A percentile compares a stretch with the other conserved stretches of the same genome.
Conservation (phyloP, 2,888 invertebrate species). For the Drosophila sordidapex region DNA sequence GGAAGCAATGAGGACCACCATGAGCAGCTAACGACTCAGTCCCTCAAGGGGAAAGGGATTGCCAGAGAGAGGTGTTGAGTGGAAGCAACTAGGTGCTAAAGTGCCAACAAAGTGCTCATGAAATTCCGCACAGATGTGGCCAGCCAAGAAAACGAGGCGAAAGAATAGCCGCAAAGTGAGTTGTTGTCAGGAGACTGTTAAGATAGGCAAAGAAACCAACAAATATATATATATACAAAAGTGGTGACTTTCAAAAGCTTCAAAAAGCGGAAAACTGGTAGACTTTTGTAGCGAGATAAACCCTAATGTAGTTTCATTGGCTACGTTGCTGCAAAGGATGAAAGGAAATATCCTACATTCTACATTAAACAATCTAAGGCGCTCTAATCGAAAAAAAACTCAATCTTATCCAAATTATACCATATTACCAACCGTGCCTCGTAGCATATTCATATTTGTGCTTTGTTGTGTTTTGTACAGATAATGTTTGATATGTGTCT, state of each 20-base stretch:
- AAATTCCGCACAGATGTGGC: conserved; percentile 25
- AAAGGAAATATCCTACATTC: neutral
- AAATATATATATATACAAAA: neutral
- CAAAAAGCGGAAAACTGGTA: conserved; percentile 3
- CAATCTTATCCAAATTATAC: neutral
- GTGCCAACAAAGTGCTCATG: conserved; percentile 26
- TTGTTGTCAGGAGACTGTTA: conserved; percentile 2
- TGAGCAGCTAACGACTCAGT: conserved; percentile 50
- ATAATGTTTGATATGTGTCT: neutral
- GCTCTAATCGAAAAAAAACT: neutral
- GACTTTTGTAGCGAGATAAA: neutral
- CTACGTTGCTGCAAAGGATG: too few species aligned
- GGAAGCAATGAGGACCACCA: conserved; percentile 49
- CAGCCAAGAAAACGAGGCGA: conserved; percentile 6
- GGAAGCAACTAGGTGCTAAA: conserved; percentile 10
- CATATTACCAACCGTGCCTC: neutral
- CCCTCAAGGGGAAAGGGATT: neutral
- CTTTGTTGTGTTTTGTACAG: neutral
- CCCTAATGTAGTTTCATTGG: neutral
- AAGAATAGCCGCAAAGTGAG: neutral
- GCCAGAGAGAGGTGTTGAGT: neutral
- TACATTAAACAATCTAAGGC: neutral
- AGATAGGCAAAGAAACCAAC: neutral
- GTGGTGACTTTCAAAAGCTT: conserved; percentile 3
- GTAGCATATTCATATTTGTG: neutral